Base-by-base conservation (phyloP, 1,140 invertebrate species). In the Drosophila parabipectinata region DNA sequence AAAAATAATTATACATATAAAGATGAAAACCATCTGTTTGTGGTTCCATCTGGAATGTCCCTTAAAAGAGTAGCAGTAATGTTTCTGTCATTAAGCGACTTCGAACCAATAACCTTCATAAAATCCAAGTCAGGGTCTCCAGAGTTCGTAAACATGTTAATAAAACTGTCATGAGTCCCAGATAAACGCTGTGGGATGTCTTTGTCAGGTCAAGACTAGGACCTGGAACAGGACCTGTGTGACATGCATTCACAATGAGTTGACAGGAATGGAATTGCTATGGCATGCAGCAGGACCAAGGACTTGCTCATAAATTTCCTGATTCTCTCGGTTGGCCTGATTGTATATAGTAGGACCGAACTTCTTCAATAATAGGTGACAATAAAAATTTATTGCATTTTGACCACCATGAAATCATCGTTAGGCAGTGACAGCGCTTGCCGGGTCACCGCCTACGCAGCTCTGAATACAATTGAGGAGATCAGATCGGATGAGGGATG, bases 381-480 rank as follows among this genome's bases (percentile, higher is more conserved):
- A 88, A 89, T 91, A 91, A 80, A 91, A 91, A 91, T 91, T 89
- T 83, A 91, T 91, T 89, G 72, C 81, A 82, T 55, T 87, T 76
- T 91, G 89, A 91, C 89, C 89, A 91, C 89, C 89, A 91, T 91
- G 89, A 91, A 91, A 91, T 91, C 76, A 89, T 91, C 81, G 79
- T 91, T 85, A 90, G 77, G 67, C 72, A 77, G 54, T 80, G 75
- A 64, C 51, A 75, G 62, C 52, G 50, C 52, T 28, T 10, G 37
- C 53, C 41, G 32, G 51, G 55, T 60, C 50, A 54, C 34, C 68
- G 50, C 56, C 58, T 64, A 30, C 68, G 45, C 30, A 26, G 60
- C 52, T 54, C 63, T 56, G 60, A 61, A 52, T 57, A 44, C 26
- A 59, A 59, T 51, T 41, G 26, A 56, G 24, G 26, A 51, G 39